A percentile compares a stretch with the other conserved stretches of the same genome.
Conservation (phyloP, 2,888 invertebrate genomes). For the Eupithecia centaureata region DNA sequence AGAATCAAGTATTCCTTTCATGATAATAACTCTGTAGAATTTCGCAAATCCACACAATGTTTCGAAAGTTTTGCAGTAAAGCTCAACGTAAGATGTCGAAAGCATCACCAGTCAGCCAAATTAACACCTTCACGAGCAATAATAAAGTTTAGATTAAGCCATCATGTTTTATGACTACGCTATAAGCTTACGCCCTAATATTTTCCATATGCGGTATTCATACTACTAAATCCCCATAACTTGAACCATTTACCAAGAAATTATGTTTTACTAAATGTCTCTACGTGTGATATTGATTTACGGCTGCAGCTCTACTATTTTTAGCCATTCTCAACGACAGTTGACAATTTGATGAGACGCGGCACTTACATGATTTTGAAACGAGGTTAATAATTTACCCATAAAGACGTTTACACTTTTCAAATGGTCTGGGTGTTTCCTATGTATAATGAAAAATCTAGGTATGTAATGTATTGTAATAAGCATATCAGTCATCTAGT, state of each 20-base stretch:
- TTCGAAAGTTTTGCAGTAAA: conserved; percentile 1
- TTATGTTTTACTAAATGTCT: background rate
- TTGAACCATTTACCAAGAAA: background rate
- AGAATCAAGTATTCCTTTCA: background rate
- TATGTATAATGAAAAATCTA: no score
- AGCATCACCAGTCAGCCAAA: background rate
- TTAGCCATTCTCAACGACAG: background rate
- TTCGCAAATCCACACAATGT: background rate
- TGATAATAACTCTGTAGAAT: background rate
- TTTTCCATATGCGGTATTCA: background rate
- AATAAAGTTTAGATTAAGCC: background rate
- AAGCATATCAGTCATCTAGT: no score
- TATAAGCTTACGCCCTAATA: background rate
- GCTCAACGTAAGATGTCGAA: background rate
- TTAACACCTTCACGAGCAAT: conserved; percentile 1
- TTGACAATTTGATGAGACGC: conserved; percentile 1
- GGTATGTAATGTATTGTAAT: no score
- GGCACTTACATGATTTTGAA: background rate
- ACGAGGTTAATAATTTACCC: background rate
- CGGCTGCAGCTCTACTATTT: conserved; percentile 5
- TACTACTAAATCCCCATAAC: background rate
- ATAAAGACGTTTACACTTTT: background rate
- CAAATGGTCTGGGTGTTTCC: no score
- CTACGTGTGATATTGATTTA: background rate
- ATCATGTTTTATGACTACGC: background rate